phyloP scores from a whole-genome alignment of 2,113 vertebrate genomes.

The Hippocampus guttulatus region DNA sequence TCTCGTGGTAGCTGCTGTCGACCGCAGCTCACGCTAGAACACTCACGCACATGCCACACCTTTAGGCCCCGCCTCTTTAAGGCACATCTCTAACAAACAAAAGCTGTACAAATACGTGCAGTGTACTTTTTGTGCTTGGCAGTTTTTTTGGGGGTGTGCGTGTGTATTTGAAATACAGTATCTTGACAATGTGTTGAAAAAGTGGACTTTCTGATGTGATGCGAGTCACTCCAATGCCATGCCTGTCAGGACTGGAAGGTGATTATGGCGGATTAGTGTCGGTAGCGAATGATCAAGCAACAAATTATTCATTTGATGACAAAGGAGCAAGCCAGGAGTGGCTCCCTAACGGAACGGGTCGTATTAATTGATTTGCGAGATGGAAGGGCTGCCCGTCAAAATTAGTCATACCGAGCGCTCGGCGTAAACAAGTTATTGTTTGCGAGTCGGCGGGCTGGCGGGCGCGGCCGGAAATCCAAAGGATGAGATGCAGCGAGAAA shows the following conservation, averaged over 20 bases:
- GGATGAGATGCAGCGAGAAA: constrained; percentile 37
- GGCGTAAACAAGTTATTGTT: constrained; percentile 71
- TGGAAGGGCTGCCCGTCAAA: constrained; percentile 69
- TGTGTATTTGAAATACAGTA: no score
- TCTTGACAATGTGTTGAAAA: no score
- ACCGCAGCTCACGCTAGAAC: no score
- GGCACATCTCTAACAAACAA: no score
- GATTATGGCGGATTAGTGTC: constrained; percentile 67
- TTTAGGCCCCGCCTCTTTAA: no score
- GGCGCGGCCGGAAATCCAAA: constrained; percentile 45
- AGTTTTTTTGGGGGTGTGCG: no score
- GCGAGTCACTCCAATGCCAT: constrained; percentile 43
- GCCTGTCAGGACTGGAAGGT: constrained; percentile 58
- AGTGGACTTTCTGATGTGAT: not conserved
- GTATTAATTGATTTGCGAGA: constrained; percentile 73
- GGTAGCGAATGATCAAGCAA: constrained; percentile 68
- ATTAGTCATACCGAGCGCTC: constrained; percentile 45
- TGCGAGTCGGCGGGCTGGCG: constrained; percentile 18
- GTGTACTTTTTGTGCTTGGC: no score
- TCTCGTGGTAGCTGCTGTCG: no score
- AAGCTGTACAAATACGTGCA: no score
- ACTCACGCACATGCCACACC: no score
- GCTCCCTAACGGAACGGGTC: constrained; percentile 67
- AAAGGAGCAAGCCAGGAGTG: constrained; percentile 68
- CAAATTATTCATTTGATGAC: constrained; percentile 74